Percentiles rank a stretch among this genome's conserved stretches.
These are phyloP conservation scores for Micromesistius poutassou DNA, from an alignment of 2,797 vertebrate species.

Conservation along the genomic window DNA sequence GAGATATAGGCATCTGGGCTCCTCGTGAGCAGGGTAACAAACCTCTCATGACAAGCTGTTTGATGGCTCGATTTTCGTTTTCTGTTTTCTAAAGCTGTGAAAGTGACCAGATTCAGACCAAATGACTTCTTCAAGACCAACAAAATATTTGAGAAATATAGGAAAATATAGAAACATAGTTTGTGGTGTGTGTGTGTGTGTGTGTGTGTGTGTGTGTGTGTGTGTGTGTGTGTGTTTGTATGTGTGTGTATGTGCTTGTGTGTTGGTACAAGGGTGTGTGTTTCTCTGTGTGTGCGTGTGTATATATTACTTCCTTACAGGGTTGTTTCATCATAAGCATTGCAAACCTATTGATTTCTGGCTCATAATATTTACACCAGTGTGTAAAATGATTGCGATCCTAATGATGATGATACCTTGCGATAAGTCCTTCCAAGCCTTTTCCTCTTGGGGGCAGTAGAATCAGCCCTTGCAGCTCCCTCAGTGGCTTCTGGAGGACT, in stretches of 20 bases:
- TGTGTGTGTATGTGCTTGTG: no score
- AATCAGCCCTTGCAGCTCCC: slow-evolving; percentile 39
- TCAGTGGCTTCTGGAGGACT: slow-evolving; percentile 33
- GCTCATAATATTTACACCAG: not conserved
- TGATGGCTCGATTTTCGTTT: not conserved
- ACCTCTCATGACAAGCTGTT: not conserved
- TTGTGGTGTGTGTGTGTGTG: no score
- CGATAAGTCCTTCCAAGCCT: slow-evolving; percentile 7
- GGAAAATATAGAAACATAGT: not conserved
- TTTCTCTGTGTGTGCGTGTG: no score
- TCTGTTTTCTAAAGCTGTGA: not conserved
- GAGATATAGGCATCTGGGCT: not conserved
- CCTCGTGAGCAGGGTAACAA: not conserved
- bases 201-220: no score
- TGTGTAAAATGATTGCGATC: not conserved
- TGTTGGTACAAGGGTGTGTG: no score
- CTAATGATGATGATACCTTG: not conserved
- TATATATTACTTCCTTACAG: not conserved
- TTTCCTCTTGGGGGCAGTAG: slow-evolving; percentile 64
- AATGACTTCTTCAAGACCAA: not conserved
- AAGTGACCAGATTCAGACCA: not conserved
- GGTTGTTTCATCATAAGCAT: not conserved
- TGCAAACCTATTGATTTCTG: not conserved
- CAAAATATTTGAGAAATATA: not conserved
- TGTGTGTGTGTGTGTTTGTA: no score